Base-by-base conservation (phyloP, 2,797 vertebrate genomes). In the Valencia hispanica region DNA sequence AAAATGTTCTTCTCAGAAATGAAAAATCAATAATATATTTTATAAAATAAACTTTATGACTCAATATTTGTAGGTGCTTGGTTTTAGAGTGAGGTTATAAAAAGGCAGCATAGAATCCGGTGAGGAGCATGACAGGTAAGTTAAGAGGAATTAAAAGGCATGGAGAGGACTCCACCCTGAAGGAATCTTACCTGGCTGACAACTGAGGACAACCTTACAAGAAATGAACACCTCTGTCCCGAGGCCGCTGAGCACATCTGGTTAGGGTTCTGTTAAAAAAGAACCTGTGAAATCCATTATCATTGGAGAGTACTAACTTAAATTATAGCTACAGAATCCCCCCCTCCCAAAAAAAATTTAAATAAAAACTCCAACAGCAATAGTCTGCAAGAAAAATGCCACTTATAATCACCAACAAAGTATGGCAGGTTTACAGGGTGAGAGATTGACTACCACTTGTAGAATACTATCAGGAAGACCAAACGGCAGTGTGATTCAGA, bases 251-350 rank as follows among this genome's bases (percentile, higher is more conserved):
- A 69, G 81, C 88, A 91, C 93, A 94, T 94, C 92, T 94, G 92
- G 89, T 88, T 70, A 73, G 73, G 71, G 74, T 50, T 78, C 73
- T 82, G 84, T 83, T 83, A 85, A 83, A 81, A 61, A 71, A 82
- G 70, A 84, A 88, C 88, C 88, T 86, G 86, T 85, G 91, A 90
- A 93, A 94, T 88, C 84, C 87, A 92, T 94, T 94, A 93, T 86
- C 85, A 79, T 84, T 14, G 32, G 82, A 81, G 84, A 81, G 70
- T 86, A n/a, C 11, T 7, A 69, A 41, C 87, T 91, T 90, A 87
- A 93, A 88, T 93, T 90, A 89, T 89, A 92, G 89, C 84, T 59
- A 45, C 72, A 82, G 83, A 47, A 88, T 86, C 36, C n/a, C n/a
- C n/a, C n/a, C n/a, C n/a, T n/a, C n/a, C n/a, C n/a, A 50, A 85